Conservation (phyloP, 2,797 vertebrate species). For the Molothrus ater region DNA sequence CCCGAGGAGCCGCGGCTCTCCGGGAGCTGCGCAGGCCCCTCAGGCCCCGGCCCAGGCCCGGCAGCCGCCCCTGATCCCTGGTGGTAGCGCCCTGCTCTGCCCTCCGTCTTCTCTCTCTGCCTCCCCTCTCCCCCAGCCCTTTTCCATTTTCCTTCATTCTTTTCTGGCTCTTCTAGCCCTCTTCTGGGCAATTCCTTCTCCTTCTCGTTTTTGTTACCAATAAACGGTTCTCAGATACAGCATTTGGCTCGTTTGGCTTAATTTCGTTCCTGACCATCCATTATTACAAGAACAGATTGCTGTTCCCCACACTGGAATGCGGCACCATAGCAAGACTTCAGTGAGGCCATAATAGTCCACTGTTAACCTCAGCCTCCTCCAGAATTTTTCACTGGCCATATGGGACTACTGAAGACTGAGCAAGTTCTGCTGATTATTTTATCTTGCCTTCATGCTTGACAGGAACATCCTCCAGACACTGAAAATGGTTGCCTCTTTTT, state of each 20-base stretch:
- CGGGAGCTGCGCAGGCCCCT: not conserved
- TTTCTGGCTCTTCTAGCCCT: too few relatives aligned
- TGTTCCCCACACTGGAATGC: accelerated
- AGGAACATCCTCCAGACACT: not conserved
- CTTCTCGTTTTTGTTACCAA: not conserved
- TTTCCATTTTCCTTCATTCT: too few relatives aligned
- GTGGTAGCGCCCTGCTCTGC: too few relatives aligned
- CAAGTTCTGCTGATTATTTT: not conserved
- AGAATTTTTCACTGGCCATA: not conserved
- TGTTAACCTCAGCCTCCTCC: not conserved
- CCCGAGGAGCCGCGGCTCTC: not conserved
- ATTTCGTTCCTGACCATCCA: not conserved
- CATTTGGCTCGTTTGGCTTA: not conserved
- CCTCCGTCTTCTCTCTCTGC: too few relatives aligned
- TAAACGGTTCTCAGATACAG: too few relatives aligned
- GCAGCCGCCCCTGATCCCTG: not conserved
- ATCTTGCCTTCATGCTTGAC: not conserved
- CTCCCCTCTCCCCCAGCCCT: not conserved
- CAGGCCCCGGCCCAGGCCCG: not conserved
- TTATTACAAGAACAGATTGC: too few relatives aligned
- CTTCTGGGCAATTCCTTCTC: too few relatives aligned
- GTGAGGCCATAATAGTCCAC: too few relatives aligned
- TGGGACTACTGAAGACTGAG: not conserved
- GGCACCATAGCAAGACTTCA: not conserved
- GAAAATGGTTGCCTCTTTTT: not conserved